Evolutionary conservation across 1,140 invertebrate genomes (phyloP).

Genomic region (Penaeus japonicus): DNA sequence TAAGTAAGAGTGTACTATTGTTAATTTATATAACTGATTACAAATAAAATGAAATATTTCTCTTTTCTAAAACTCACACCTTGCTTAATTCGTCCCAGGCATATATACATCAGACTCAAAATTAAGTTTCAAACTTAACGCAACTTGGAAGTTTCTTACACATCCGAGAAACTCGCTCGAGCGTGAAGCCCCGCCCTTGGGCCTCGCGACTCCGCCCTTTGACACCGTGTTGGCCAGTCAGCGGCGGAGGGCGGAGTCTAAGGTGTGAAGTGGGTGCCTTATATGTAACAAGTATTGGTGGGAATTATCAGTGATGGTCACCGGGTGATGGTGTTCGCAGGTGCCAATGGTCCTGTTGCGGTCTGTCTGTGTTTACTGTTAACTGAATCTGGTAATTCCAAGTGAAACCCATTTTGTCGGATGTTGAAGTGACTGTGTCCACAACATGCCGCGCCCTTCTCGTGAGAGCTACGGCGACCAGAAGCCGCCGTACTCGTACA

Average conservation of each 20-base stretch:
- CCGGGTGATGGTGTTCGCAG: slow-evolving; percentile 26
- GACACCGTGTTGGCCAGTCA: not conserved
- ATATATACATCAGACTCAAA: too few relatives aligned
- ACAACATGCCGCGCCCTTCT: slow-evolving; percentile 84
- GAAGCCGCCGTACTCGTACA: slow-evolving; percentile 97
- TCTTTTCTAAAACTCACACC: too few relatives aligned
- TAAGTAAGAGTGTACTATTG: too few relatives aligned
- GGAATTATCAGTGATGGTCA: slow-evolving; percentile 17
- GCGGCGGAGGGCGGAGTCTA: not conserved
- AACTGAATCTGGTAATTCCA: not conserved
- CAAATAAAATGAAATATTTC: too few relatives aligned
- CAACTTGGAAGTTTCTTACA: not conserved
- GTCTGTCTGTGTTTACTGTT: not conserved
- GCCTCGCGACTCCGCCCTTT: not conserved
- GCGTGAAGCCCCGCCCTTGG: not conserved
- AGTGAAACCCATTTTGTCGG: not conserved
- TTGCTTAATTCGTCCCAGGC: not conserved
- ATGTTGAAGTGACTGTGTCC: slow-evolving; percentile 10
- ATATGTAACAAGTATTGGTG: slow-evolving; percentile 20
- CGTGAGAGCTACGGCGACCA: slow-evolving; percentile 93
- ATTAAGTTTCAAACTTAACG: not conserved
- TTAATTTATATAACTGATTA: too few relatives aligned
- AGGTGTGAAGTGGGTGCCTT: slow-evolving; percentile 32
- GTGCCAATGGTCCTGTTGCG: not conserved
- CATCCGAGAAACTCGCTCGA: not conserved